Percentiles rank a stretch among this genome's conserved stretches.
phyloP scores from a whole-genome alignment of 2,113 vertebrate species.

The Morone saxatilis region DNA sequence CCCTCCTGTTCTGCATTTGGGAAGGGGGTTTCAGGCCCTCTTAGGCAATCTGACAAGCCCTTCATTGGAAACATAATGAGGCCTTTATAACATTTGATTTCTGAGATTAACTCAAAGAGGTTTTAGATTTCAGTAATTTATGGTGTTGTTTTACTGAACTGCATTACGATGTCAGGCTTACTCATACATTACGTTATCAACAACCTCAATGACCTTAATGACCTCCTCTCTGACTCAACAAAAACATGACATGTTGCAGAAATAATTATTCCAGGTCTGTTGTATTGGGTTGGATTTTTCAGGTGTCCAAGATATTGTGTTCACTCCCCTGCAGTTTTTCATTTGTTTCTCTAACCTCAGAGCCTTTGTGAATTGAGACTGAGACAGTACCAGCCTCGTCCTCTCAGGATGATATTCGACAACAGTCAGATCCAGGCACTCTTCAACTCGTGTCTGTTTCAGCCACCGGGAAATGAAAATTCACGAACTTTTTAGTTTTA shows the following conservation, averaged over 20 bases:
- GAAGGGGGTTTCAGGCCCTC: neutral
- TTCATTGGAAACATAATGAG: neutral
- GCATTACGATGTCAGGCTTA: neutral
- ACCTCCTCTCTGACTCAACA: neutral
- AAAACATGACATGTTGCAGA: neutral
- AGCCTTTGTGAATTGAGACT: constrained; percentile 1
- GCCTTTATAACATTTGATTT: no score
- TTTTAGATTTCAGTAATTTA: neutral
- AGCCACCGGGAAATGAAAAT: constrained; percentile 36
- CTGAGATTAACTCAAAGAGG: neutral
- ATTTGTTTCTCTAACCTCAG: neutral
- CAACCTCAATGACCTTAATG: neutral
- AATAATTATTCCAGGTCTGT: neutral
- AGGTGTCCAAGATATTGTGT: neutral
- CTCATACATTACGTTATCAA: neutral
- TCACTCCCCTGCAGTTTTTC: neutral
- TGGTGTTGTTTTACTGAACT: neutral
- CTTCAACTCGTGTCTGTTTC: neutral
- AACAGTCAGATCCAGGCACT: neutral
- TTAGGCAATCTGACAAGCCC: neutral
- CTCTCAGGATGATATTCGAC: neutral
- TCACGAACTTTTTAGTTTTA: constrained; percentile 18
- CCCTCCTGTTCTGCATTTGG: neutral
- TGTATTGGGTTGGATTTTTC: neutral
- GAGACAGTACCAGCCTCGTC: neutral